Evolutionary conservation across 1,140 invertebrate species (phyloP), one percentile per base, ranked within the genome.

Genomic region (Brachionus rubens): DNA sequence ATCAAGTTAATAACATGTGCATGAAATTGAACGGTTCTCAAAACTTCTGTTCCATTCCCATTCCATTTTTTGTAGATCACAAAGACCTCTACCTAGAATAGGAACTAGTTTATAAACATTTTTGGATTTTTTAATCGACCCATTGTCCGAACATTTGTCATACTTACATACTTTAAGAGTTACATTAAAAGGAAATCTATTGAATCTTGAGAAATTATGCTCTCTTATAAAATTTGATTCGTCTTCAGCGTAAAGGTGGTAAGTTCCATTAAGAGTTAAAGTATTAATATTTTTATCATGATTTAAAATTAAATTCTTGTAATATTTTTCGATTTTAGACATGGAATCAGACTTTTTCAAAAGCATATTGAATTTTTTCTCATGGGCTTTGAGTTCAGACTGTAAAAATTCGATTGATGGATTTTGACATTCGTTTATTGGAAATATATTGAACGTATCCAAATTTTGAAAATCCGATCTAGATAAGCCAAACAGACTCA

Each of bases 31-130:
- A 12, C 33, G 30, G 36, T 59, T 36, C 36, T 59, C 54, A 19
- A 59, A 59, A 36, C 9, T 3, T 16, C 19, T 19, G 19, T 59
- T 59, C 54, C 54, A 59, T 59, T 59, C 28, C 54, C 54, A 59
- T 59, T 59, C 54, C 54, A 59, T 59, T 59, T 59, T 59, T 59
- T 2, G 26, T 1, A 16, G 16, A 59, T 59, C 33, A 59, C 54
- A 59, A 10, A 59, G 33, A 0, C 54, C 54, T 16, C 30, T 59
- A n/a, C 28, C 54, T 16, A 59, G 36, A 36, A 59, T 36, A 1
- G 54, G 26, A 26, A 2, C 16, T 33, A 59, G 36, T 19, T 59
- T 6, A 14, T 59, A 59, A 28, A 36, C 6, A 36, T 59, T 59
- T 59, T 59, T 10, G 16, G 28, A 59, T 12, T 33, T 59, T 16